Evolutionary conservation across 2,113 vertebrate species (phyloP), one percentile per base, ranked within the genome.

Genomic region (Leucopternis melanops): DNA sequence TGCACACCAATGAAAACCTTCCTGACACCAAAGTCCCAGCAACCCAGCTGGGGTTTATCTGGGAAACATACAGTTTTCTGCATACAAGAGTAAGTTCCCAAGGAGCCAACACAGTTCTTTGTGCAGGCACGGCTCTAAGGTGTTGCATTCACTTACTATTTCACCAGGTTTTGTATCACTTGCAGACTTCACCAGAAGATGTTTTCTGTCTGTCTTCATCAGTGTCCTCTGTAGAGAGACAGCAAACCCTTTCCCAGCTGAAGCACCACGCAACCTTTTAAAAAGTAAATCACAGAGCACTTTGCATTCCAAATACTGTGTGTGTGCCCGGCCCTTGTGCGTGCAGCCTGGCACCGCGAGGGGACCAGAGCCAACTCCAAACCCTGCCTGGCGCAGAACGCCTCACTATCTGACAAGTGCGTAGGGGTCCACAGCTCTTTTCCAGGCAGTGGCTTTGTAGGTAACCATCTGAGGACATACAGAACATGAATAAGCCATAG

Each of bases 291-390:
- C 17, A 21, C 17, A 50, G 55, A 26, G 17, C 11, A 13, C 11
- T 82, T 87, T 0, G 3, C 71, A 58, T 36, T 40, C 49, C 42
- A 38, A 61, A 55, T 1, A 7, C 36, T 55, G 23, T 22, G 55
- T 42, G 29, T 2, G 2, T 54, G 69, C 65, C 73, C 2, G 3
- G n/a, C 17, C 13, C 1, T 45, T 16, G 32, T 23, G 34, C 18
- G 3, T 6, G 6, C 94, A 90, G 86, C 26, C 67, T 40, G 66
- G 67, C 82, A 47, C 79, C 0, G 0, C 0, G 1, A 59, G 52
- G 62, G 40, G 57, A 71, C 32, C 0, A 5, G 44, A 78, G 47
- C 44, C 81, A 82, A 2, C 54, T 72, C 65, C 70, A 13, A 23
- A n/a, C 47, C 66, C 55, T 75, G 61, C 38, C 84, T 58, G 59